A percentile compares a stretch with the other conserved stretches of the same genome.
These are phyloP conservation scores for Drosophila villosipedis DNA, from an alignment of 2,888 invertebrate species.

Conservation along the genomic window DNA sequence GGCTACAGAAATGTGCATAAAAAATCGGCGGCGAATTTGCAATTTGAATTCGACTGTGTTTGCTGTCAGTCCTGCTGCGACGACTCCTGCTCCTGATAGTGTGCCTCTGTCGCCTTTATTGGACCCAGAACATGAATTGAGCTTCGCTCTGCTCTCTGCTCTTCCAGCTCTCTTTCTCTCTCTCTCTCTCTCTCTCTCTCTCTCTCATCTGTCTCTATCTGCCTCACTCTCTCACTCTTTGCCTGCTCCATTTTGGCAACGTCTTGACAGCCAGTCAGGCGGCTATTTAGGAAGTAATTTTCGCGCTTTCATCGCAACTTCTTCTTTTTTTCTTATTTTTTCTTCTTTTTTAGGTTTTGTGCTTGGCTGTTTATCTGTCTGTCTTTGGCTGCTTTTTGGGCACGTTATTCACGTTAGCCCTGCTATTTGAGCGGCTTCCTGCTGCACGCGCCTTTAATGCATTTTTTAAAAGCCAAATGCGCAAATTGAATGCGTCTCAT, in stretches of 20 bases:
- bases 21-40: slow-evolving; percentile 80
- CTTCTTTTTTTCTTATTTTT: slow-evolving; percentile 22
- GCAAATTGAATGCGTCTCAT: slow-evolving; percentile 74
- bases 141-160: slow-evolving; percentile 40
- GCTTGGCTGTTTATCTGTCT: slow-evolving; percentile 33
- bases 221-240: background rate
- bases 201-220: background rate
- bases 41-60: slow-evolving; percentile 72
- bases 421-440: slow-evolving; percentile 58
- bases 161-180: slow-evolving; percentile 2
- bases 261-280: slow-evolving; percentile 78
- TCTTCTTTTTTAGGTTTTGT: slow-evolving; percentile 29
- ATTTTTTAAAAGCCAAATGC: slow-evolving; percentile 81
- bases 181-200: background rate
- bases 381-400: slow-evolving; percentile 69
- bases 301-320: slow-evolving; percentile 75
- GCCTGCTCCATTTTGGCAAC: slow-evolving; percentile 30
- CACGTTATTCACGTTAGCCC: slow-evolving; percentile 75
- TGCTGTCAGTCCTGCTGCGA: background rate
- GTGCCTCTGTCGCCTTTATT: slow-evolving; percentile 65
- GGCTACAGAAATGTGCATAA: slow-evolving; percentile 79
- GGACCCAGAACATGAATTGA: slow-evolving; percentile 65
- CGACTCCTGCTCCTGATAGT: background rate
- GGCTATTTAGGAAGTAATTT: slow-evolving; percentile 80
- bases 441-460: slow-evolving; percentile 67